Percentiles rank a stretch among this genome's conserved stretches.
phyloP scores from a whole-genome alignment of 2,888 invertebrate genomes.

The Resseliella maxima region DNA sequence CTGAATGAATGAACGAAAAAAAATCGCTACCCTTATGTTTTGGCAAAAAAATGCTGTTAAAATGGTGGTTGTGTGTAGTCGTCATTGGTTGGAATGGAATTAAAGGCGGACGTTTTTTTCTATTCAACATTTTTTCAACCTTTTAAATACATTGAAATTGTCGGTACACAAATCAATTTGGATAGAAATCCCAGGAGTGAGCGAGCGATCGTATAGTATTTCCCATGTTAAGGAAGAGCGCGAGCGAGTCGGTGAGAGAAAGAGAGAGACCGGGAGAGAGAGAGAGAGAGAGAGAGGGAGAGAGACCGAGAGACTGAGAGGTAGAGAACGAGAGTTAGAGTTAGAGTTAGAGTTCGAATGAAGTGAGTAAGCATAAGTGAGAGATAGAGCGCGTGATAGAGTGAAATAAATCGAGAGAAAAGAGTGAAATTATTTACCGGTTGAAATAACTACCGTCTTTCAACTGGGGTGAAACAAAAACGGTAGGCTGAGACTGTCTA shows the following conservation, averaged over 20 bases:
- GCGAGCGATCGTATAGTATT: neutral
- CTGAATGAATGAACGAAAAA: conserved; percentile 1
- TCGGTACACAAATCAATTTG: neutral
- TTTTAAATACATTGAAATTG: neutral
- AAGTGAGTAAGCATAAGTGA: too few species aligned
- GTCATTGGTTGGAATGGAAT: conserved; percentile 5
- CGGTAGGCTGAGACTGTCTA: neutral
- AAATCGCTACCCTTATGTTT: conserved; percentile 28
- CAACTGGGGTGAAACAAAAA: conserved; percentile 8
- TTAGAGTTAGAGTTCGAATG: too few species aligned
- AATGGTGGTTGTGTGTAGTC: conserved; percentile 13
- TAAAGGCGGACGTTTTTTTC: conserved; percentile 42
- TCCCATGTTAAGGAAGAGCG: neutral
- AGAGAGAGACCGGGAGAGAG: too few species aligned
- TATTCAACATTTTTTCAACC: neutral
- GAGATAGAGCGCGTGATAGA: too few species aligned
- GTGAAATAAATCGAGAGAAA: too few species aligned
- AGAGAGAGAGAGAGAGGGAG: too few species aligned
- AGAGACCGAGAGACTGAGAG: too few species aligned
- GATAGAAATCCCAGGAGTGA: neutral
- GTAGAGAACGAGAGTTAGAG: too few species aligned
- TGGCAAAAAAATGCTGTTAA: neutral
- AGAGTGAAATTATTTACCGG: conserved; percentile 11
- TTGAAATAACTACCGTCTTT: too few species aligned
- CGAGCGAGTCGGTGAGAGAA: neutral